These are phyloP conservation scores for Synaphobranchus kaupii DNA, from an alignment of 2,797 vertebrate genomes.

Conservation along the genomic window DNA sequence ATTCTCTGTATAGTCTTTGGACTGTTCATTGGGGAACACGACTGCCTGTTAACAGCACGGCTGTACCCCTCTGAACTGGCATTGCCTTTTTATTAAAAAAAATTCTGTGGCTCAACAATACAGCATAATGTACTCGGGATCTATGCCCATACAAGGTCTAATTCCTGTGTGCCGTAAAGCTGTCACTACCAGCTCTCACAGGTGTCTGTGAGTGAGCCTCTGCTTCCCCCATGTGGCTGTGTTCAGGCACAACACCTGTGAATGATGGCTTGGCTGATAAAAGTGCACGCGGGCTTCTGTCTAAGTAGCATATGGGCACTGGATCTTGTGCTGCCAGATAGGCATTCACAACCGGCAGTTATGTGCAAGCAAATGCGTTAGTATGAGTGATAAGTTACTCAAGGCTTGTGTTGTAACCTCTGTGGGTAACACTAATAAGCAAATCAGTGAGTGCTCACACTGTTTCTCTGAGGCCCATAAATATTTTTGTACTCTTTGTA, in stretches of 20 bases:
- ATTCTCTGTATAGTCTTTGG: slow-evolving; percentile 40
- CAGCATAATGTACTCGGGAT: slow-evolving; percentile 42
- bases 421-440: background rate
- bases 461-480: background rate
- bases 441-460: background rate
- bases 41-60: slow-evolving; percentile 15
- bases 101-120: slow-evolving; percentile 51
- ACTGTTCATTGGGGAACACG: slow-evolving; percentile 26
- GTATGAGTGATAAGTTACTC: background rate
- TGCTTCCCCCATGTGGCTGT: slow-evolving; percentile 46
- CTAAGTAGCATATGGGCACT: background rate
- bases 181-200: background rate
- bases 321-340: background rate
- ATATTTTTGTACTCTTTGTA: background rate
- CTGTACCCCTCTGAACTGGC: slow-evolving; percentile 39
- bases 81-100: slow-evolving; percentile 51
- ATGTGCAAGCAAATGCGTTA: background rate
- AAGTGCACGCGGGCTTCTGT: background rate
- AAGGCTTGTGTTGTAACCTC: background rate
- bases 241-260: background rate
- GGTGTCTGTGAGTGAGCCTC: background rate
- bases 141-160: slow-evolving; percentile 48
- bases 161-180: slow-evolving; percentile 19
- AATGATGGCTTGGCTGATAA: background rate
- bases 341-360: background rate